Base-by-base conservation (phyloP, 1,140 invertebrate genomes). In the Panulirus ornatus region DNA sequence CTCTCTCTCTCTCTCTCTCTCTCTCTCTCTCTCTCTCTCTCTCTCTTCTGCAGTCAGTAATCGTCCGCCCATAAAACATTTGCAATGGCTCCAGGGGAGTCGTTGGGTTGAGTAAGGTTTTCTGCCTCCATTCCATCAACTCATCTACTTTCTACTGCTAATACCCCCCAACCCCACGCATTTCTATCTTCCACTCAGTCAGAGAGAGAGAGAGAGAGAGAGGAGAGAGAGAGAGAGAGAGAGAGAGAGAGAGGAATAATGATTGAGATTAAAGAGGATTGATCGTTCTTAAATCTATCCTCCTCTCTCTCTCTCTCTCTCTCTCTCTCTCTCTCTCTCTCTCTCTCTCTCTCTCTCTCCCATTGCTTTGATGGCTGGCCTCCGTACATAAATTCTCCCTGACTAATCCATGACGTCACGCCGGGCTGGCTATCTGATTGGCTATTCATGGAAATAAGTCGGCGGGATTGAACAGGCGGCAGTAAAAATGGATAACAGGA, bases 371-470 rank as follows among this genome's bases (percentile, higher is more conserved):
- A 66, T 66, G 58, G 58, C 58, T 66, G 22, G 27, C 58, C 58
- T 66, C 58, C 58, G 22, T 66, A 22, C 30, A 66, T 66, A 66
- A 81, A 81, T 81, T 47, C 78, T 81, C 51, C 78, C 42, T 81
- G 78, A 54, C 78, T 81, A 81, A 81, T 81, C 78, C 78, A 58
- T 81, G 78, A 81, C 78, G 78, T 58, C 78, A 81, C 51, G 78
- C 78, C 44, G 42, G 54, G 78, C 47, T 30, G 14, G 27, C 47
- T 36, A 34, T 58, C 78, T 81, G 78, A 81, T 81, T 81, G 78
- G 78, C 47, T 81, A 81, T 81, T 81, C 78, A 81, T 81, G 78
- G 78, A 58, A 81, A 81, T 54, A 58, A 58, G 30, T 6, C 3
- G 78, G 78, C 47, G 58, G 78, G 75, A 36, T 19, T 58, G 78